These are phyloP conservation scores for Stichodactyla mertensii DNA, from an alignment of 64 coral and sea anemone genomes.

Conservation along the genomic window DNA sequence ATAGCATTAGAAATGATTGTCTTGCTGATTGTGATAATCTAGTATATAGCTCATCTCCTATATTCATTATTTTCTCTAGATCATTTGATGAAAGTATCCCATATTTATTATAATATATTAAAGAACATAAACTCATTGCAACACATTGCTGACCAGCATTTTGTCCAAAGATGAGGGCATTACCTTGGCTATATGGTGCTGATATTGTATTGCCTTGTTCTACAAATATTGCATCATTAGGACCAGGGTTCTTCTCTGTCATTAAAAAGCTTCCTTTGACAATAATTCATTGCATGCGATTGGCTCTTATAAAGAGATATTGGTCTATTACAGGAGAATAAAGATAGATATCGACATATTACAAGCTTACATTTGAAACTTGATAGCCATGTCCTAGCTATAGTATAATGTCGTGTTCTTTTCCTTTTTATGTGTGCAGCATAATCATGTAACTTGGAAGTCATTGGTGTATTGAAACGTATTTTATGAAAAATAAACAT, in stretches of 20 bases:
- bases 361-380: background rate
- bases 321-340: conserved; percentile 23
- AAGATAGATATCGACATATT: background rate
- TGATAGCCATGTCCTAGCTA: background rate
- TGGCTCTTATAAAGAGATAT: conserved; percentile 29
- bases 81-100: conserved; percentile 16
- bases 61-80: conserved; percentile 34
- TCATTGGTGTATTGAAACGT: too few relatives aligned
- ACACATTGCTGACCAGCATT: too few relatives aligned
- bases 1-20: conserved; percentile 23
- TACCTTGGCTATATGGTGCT: too few relatives aligned
- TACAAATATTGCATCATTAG: conserved; percentile 1
- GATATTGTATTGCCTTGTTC: background rate
- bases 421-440: background rate
- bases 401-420: background rate
- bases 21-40: conserved; percentile 20
- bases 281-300: conserved; percentile 23
- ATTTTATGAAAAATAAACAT: too few relatives aligned
- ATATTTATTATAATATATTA: background rate
- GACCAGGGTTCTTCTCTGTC: conserved; percentile 42
- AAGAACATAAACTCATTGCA: too few relatives aligned
- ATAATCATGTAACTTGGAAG: conserved; percentile 41
- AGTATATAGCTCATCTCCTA: conserved; percentile 43
- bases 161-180: too few relatives aligned
- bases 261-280: conserved; percentile 22